Conservation (phyloP, 2,113 vertebrate species). For the Xenotilapia flavipinnis region DNA sequence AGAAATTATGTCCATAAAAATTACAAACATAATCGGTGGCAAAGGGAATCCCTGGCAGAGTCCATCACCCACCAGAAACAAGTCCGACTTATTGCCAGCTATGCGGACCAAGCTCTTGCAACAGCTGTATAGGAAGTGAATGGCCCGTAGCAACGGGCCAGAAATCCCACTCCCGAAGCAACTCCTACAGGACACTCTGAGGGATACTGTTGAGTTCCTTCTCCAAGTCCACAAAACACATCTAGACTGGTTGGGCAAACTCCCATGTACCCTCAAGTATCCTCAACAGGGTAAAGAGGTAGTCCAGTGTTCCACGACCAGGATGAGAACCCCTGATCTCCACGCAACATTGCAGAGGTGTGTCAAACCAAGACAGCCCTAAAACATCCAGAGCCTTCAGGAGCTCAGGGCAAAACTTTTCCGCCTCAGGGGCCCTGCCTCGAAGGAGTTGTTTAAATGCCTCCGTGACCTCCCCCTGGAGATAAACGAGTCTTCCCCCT, state of each 20-base stretch:
- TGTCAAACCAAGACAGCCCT: not conserved
- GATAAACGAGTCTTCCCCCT: not conserved
- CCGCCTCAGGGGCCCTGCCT: not conserved
- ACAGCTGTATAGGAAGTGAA: not conserved
- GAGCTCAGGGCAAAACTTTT: not conserved
- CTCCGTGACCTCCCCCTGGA: not conserved
- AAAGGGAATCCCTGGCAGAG: not conserved
- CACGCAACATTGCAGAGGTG: not conserved
- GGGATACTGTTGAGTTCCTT: not conserved
- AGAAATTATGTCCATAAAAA: not conserved
- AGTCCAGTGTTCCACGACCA: not conserved
- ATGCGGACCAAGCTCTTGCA: not conserved
- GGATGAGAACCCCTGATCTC: not conserved
- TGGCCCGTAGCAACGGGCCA: accelerated
- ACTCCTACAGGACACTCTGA: accelerated
- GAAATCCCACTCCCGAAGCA: not conserved
- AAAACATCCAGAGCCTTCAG: not conserved
- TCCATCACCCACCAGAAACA: not conserved
- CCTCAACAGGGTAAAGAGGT: not conserved
- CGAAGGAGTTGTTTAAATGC: not conserved
- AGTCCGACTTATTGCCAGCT: not conserved
- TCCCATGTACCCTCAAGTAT: not conserved
- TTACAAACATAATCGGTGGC: not conserved
- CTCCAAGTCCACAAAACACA: not conserved
- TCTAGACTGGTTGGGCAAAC: not conserved